Evolutionary conservation across 2,113 vertebrate genomes (phyloP), one percentile per base, ranked within the genome.

Genomic region (Puntigrus tetrazona): DNA sequence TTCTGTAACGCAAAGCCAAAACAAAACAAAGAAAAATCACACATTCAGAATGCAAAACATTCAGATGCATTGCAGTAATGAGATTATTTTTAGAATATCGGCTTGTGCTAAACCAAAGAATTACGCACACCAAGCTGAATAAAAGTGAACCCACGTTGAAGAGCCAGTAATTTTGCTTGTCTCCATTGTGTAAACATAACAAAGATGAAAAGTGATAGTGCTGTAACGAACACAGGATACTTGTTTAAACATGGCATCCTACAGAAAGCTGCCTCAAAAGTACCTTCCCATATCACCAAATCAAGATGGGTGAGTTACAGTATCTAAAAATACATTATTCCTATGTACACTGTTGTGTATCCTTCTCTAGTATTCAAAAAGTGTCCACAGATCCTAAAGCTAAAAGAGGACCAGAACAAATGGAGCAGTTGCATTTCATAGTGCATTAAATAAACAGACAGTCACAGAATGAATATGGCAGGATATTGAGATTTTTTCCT

Each of bases 261-360:
- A 45, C 29, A 84, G 70, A 75, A 82, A 89, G 87, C 85, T 88
- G 63, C 81, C 86, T 41, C 63, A 31, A 83, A 72, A 74, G 86
- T 50, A 83, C 57, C 61, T 22, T 22, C 83, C 86, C 45, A 25
- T 86, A 85, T 16, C 86, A 93, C 89, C 89, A 52, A 45, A 29
- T 34, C n/a, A 29, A 63, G 29, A 34, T 55, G 76, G 13, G 10
- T 22, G 29, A 52, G 27, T 43, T 82, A 85, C 43, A 85, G 78
- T 81, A 78, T 22, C 59, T 78, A 31, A 63, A 70, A 61, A 73
- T 69, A 67, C 41, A 38, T 52, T 52, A 84, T 27, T 67, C 38
- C 18, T 10, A 63, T 43, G 29, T 78, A 27, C 20, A 18, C 18
- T 72, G n/a, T 27, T 43, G n/a, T 81, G 55, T 55, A 65, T n/a